Percentiles rank a stretch among this genome's conserved stretches.
phyloP scores from a whole-genome alignment of 2,113 vertebrate genomes.

The Chlorodrepanis virens region DNA sequence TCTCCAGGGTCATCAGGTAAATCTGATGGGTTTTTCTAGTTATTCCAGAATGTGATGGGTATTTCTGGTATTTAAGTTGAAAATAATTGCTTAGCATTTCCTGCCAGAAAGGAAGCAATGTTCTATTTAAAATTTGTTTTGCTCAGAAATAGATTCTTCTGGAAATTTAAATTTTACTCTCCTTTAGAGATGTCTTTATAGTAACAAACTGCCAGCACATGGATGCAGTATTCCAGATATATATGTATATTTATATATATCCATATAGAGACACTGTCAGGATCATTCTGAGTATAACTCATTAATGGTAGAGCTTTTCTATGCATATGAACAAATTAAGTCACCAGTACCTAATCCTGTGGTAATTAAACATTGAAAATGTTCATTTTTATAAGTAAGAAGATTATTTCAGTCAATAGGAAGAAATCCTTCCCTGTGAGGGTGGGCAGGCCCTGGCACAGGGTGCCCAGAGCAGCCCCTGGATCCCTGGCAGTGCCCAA shows the following conservation, averaged over 20 bases:
- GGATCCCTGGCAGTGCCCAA: background rate
- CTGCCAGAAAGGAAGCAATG: background rate
- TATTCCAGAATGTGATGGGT: background rate
- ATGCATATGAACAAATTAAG: background rate
- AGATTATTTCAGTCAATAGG: background rate
- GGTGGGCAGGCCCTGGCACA: background rate
- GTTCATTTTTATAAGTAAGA: background rate
- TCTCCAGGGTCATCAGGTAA: slow-evolving; percentile 97
- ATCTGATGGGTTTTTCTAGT: background rate
- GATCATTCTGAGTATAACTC: background rate
- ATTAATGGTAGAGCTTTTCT: background rate
- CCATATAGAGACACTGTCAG: background rate
- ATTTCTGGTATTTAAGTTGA: background rate
- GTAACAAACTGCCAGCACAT: background rate
- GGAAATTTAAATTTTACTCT: background rate
- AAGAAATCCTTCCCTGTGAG: background rate
- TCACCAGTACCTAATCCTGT: background rate
- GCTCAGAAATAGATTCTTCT: background rate
- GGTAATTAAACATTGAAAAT: background rate
- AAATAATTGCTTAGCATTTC: background rate
- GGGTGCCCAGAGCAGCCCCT: background rate
- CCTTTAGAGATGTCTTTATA: background rate
- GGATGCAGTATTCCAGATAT: background rate
- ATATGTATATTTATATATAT: background rate
- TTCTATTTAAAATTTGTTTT: background rate